Base-by-base conservation (phyloP, 1,140 invertebrate species). In the Hestina assimilis region DNA sequence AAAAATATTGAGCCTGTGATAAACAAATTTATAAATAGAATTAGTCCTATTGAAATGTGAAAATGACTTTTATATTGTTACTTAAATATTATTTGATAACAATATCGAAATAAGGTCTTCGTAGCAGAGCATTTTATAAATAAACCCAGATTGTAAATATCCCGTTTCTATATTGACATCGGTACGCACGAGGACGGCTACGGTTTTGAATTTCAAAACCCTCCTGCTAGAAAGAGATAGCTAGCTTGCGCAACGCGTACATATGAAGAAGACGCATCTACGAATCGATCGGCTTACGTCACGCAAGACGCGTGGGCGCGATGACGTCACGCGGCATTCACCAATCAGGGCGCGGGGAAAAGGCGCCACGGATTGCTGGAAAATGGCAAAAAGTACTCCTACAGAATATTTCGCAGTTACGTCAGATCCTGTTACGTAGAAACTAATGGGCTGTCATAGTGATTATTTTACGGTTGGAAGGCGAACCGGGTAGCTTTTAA, bases 201-300 rank as follows among this genome's bases (percentile, higher is more conserved):
- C 84, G 78, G 62, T 73, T 79, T 76, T 72, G 51, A 79, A 72
- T 79, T 81, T 79, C 74, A 52, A 71, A 73, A 74, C 73, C 75
- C 77, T 81, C 77, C 75, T 69, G 72, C 62, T 48, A 75, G 70
- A 84, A 24, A 23, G 75, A 71, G 68, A 75, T 7, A 35, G 47
- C 50, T 33, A 47, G 40, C 45, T 31, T 40, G 15, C 5, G 40
- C 26, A 17, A 29, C 28, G 4, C 26, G 24, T 38, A 41, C n/a
- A 66, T 42, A 15, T 20, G 57, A 81, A 55, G 47, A 75, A 66
- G 72, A 75, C 11, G 19, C 35, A 17, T 52, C 66, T 52, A 71
- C 17, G 33, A 69, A 87, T 87, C 78, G 84, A 87, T 87, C 78
- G 72, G 71, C 67, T 83, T 85, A 82, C 84, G 84, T 87, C 84